Percentiles rank a stretch among this genome's conserved stretches.
Conservation (phyloP, 2,113 vertebrate genomes). For the Lycocorax pyrrhopterus region DNA sequence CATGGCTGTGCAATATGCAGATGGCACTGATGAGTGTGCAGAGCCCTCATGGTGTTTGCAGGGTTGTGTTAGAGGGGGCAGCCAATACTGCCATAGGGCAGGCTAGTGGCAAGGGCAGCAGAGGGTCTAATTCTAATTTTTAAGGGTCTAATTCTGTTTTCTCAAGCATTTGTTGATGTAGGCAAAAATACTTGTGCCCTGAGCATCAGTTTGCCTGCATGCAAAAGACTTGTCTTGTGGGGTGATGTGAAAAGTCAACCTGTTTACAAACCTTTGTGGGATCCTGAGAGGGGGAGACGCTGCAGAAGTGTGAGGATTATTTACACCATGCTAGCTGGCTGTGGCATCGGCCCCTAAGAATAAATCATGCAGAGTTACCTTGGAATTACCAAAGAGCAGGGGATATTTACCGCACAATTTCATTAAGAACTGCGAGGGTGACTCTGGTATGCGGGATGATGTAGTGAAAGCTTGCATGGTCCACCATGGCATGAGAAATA, state of each 20-base stretch:
- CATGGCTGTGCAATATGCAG: not conserved
- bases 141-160: not conserved
- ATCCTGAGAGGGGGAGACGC: not conserved
- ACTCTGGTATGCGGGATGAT: not conserved
- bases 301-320: not conserved
- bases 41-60: not conserved
- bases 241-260: not conserved
- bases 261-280: not conserved
- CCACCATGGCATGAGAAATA: not conserved
- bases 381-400: not conserved
- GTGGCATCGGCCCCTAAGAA: not conserved
- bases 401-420: not conserved
- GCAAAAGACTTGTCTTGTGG: not conserved
- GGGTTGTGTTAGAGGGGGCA: not conserved
- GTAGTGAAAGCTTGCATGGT: not conserved
- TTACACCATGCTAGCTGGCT: not conserved
- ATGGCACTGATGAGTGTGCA: not conserved
- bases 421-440: not conserved
- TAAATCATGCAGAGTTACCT: conserved; percentile 1
- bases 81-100: not conserved
- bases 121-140: not conserved
- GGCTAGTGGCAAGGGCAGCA: not conserved
- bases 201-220: rapidly evolving
- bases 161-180: not conserved
- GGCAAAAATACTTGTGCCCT: not conserved